Conservation (phyloP, 2,797 vertebrate species). For the Protonibea diacanthus region DNA sequence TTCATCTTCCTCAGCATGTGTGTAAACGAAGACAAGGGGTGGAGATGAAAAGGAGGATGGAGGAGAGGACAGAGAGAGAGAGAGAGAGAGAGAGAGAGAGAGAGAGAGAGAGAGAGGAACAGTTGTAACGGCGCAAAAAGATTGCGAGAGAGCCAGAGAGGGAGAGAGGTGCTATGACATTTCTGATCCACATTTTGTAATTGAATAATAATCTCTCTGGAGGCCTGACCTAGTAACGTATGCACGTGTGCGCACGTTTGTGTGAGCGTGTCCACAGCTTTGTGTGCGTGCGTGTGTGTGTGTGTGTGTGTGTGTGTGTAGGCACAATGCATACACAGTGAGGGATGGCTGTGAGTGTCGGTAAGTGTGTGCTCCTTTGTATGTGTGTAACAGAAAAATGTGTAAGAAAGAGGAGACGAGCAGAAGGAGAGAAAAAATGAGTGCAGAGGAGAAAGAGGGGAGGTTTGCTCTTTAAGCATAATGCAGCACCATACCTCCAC, state of each 20-base stretch:
- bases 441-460: conserved; percentile 8
- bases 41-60: conserved; percentile 26
- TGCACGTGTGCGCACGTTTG: conserved; percentile 28
- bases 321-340: conserved; percentile 21
- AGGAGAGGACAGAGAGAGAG: conserved; percentile 28
- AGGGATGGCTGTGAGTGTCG: conserved; percentile 32
- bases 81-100: conserved; percentile 22
- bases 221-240: conserved; percentile 75
- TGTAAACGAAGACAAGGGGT: conserved; percentile 48
- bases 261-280: conserved; percentile 25
- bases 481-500: conserved; percentile 74
- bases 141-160: conserved; percentile 25
- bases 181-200: conserved; percentile 82
- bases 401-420: conserved; percentile 38
- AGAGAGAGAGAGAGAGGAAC: conserved; percentile 27
- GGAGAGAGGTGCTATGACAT: conserved; percentile 69
- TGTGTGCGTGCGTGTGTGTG: conserved; percentile 26
- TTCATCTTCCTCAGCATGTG: conserved; percentile 67
- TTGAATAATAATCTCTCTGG: conserved; percentile 80
- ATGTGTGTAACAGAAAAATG: conserved; percentile 46
- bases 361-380: conserved; percentile 25
- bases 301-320: conserved; percentile 18
- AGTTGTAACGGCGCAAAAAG: conserved; percentile 27
- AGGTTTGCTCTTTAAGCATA: not conserved
- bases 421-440: conserved; percentile 25